Conservation (phyloP, 2,113 vertebrate species). For the Rhea americana region DNA sequence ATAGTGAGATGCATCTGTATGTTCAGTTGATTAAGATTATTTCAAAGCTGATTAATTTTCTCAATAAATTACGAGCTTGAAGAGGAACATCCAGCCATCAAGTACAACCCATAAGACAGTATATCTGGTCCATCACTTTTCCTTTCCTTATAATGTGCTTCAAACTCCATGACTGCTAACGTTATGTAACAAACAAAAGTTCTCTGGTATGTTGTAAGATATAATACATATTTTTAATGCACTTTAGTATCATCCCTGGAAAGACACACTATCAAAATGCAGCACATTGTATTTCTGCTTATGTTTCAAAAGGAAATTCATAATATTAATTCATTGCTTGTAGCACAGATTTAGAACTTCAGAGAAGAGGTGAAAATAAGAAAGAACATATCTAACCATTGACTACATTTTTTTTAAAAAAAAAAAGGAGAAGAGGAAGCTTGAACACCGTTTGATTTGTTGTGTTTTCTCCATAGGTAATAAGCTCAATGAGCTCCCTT, state of each 20-base stretch:
- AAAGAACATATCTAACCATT: background rate
- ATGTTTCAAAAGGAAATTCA: background rate
- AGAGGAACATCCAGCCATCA: background rate
- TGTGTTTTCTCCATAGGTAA: conserved; percentile 80
- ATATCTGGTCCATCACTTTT: background rate
- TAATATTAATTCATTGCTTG: background rate
- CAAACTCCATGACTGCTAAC: background rate
- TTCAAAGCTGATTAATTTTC: background rate
- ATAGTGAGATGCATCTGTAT: background rate
- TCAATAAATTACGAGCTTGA: background rate
- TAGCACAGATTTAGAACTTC: background rate
- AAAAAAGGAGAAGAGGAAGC: background rate
- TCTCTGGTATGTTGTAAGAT: background rate
- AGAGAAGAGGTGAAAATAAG: background rate
- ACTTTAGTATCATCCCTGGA: background rate
- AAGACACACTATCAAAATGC: background rate
- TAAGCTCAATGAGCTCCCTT: conserved; percentile 97
- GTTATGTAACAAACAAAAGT: background rate
- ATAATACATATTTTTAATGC: background rate
- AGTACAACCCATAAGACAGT: background rate
- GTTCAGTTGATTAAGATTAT: background rate
- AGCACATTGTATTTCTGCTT: background rate
- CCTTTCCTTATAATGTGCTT: background rate
- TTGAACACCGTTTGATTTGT: background rate
- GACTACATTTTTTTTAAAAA: background rate